Evolutionary conservation across 2,797 vertebrate species (phyloP), one percentile per base, ranked within the genome.

Genomic region (Distichodus sexfasciatus): DNA sequence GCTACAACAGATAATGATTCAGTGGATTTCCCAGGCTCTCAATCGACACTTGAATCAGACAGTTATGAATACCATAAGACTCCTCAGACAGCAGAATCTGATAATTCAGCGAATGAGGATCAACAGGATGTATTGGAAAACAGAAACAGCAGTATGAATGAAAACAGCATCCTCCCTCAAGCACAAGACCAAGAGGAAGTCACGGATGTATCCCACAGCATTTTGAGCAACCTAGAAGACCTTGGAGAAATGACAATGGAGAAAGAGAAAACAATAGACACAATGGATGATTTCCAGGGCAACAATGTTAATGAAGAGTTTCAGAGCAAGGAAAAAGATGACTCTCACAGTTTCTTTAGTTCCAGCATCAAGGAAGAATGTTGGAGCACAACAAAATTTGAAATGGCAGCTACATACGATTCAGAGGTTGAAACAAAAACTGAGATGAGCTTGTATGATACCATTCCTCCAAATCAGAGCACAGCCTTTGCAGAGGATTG

Each of bases 331-430:
- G 71, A 74, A 44, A 77, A 64, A 51, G 76, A 87, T 53, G 76
- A 71, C 46, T 65, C 74, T 50, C 80, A 76, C 11, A 40, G 59
- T 8, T 72, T 83, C 19, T 78, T 84, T 17, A 76, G 78, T 40
- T 66, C 82, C 5, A 76, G 60, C 11, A 48, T 79, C 4, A 84
- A 84, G 46, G 78, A 66, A 3, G 83, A 88, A 58, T 77, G 85
- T 71, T 89, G 89, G 86, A 72, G 44, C n/a, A 78, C 84, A 26
- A 21, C 81, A 59, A 81, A 83, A 72, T 50, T 28, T 12, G 67
- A 74, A 38, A 83, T 71, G 5, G 85, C 79, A 2, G 87, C 87
- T 66, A 64, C 85, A n/a, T 76, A 66, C 74, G 76, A 84, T 64
- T 79, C 85, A 23, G 72, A 65, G 69, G 75, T 82, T 59, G 78